Evolutionary conservation across 2,113 vertebrate species (phyloP), one percentile per base, ranked within the genome.

Genomic region (Cyanoderma ruficeps): DNA sequence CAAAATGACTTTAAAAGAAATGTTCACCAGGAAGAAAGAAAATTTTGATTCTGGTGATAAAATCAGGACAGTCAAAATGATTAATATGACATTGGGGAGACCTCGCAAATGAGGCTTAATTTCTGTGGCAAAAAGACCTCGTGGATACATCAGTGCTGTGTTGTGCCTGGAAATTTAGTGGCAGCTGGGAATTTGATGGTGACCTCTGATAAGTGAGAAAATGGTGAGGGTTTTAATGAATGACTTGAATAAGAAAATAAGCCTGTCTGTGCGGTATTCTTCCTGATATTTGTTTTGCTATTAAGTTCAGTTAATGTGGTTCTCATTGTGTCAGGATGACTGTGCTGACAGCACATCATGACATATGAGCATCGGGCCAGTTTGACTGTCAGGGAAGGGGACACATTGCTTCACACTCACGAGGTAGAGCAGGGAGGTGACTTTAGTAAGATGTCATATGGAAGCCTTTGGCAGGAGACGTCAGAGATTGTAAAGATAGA

Each of bases 161-260:
- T 65, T 87, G 74, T 83, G 80, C 89, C 49, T 96, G 83, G 76
- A 95, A 96, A 96, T 90, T 92, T 59, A 89, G 92, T 56, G 86
- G 89, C 80, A 94, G 72, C 72, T 95, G 90, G 90, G 92, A 96
- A 92, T 95, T 96, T 91, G 96, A 95, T 97, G 88, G 92, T 90
- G 80, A 95, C 65, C 77, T 84, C 95, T 76, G 96, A 96, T 96
- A 96, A 93, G 63, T 0, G 6, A 90, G 74, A 87, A 95, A 96
- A 95, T 68, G 23, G 49, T 72, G 49, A 86, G 49, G 4, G 31
- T 89, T 97, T 92, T 96, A 96, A 87, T 92, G 80, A 95, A 89
- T 84, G n/a, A 72, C 52, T 84, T 92, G 72, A 93, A 89, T 84
- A 81, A 93, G 83, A 92, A 90, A 95, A 96, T 90, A 93, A 96